Evolutionary conservation across 2,113 vertebrate genomes (phyloP).

Genomic region (Rhinopomastus cyanomelas): DNA sequence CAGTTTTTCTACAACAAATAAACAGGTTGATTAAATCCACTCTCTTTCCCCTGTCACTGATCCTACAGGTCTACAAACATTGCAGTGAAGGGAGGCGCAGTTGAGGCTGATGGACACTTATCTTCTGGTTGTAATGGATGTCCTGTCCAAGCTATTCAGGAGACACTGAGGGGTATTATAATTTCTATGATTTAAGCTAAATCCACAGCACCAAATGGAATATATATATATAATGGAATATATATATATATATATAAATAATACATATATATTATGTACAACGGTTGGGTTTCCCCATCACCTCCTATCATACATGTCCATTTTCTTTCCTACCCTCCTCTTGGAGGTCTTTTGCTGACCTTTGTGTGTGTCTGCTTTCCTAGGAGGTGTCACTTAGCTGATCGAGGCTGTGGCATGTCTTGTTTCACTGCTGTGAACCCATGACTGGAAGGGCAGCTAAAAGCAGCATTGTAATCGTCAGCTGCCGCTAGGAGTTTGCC

Average conservation of each 20-base stretch:
- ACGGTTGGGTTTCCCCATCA: background rate
- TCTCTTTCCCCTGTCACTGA: background rate
- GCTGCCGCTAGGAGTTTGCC: background rate
- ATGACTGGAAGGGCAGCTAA: conserved; percentile 59
- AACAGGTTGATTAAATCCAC: rapidly evolving
- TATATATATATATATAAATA: too few relatives aligned
- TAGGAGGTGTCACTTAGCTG: conserved; percentile 32
- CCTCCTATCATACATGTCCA: conserved; percentile 19
- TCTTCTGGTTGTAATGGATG: background rate
- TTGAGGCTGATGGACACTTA: background rate
- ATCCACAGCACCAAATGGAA: background rate
- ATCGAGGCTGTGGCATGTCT: conserved; percentile 14
- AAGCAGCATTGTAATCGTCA: conserved; percentile 42
- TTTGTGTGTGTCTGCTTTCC: background rate
- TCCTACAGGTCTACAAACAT: background rate
- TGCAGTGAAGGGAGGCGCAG: background rate
- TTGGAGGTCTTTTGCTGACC: conserved; percentile 32
- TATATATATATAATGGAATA: background rate
- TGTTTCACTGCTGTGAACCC: background rate
- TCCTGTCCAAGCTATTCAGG: background rate
- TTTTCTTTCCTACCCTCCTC: background rate
- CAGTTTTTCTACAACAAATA: background rate
- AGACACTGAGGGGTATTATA: background rate
- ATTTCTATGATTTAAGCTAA: background rate
- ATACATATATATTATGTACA: too few relatives aligned